These are phyloP conservation scores for Orchestia grillus DNA, from an alignment of 1,140 invertebrate species.

Conservation along the genomic window DNA sequence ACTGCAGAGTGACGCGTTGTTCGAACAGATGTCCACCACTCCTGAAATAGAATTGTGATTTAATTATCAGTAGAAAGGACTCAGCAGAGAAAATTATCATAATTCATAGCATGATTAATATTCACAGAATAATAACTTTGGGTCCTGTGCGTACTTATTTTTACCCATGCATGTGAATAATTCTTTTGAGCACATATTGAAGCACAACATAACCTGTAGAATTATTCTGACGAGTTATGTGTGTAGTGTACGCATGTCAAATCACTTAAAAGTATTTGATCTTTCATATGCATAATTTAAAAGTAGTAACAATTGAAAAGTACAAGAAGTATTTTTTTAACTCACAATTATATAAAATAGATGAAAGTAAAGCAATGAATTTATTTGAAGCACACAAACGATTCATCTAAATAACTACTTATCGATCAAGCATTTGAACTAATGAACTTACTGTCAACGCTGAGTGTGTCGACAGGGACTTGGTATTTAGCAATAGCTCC, in stretches of 20 bases:
- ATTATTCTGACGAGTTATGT: no score
- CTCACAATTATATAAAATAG: background rate
- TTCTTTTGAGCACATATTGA: no score
- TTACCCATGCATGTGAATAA: no score
- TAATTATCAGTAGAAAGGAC: background rate
- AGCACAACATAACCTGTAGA: no score
- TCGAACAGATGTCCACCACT: conserved; percentile 27
- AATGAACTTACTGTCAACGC: conserved; percentile 46
- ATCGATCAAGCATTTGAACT: background rate
- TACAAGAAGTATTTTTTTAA: background rate
- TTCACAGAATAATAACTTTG: no score
- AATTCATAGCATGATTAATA: no score
- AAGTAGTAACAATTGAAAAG: background rate
- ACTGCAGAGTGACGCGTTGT: conserved; percentile 42
- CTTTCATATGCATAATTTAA: background rate
- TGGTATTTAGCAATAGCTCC: conserved; percentile 33
- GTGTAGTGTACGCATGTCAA: no score
- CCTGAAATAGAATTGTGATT: background rate
- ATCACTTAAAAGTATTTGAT: background rate
- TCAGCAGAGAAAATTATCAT: no score
- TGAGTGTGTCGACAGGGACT: conserved; percentile 21
- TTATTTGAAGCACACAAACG: background rate
- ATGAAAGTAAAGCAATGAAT: background rate
- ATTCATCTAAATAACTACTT: background rate
- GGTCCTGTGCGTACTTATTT: no score